Evolutionary conservation across 2,797 vertebrate genomes (phyloP), one percentile per base, ranked within the genome.

Genomic region (Tachyglossus aculeatus): DNA sequence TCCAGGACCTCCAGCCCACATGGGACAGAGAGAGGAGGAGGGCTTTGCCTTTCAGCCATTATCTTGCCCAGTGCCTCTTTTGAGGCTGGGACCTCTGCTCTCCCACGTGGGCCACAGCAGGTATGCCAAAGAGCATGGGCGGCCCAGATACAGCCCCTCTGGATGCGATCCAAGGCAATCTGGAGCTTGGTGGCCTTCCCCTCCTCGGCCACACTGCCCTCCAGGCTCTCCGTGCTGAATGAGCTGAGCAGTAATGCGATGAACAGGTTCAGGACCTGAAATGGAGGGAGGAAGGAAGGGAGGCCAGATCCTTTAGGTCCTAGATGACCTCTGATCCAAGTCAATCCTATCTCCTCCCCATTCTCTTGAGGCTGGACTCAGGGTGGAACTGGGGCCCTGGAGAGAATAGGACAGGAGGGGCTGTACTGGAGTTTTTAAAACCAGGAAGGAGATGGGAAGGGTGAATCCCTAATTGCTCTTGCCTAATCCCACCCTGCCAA

Each of bases 221-320:
- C 92, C 8, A 90, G 89, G 19, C 95, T 94, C 5, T 96, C 95
- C 0, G 90, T 93, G 77, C 93, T 96, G 89, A 98, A 98, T 0
- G 96, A 97, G 84, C 95, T 97, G 75, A 98, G 94, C 68, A 98
- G 92, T 85, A 98, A 86, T 43, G 97, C 96, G 85, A 98, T 94
- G 90, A 98, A 98, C 56, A 98, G 93, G 86, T 98, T 98, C 90
- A 98, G 83, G 34, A 98, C 95, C 97, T 98, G 87, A 22, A 71
- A 53, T 57, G 0, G 34, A 11, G 48, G 21, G 18, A 7, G 9
- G 31, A 9, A 33, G 8, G 6, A 22, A 18, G 10, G 48, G 40
- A 53, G 25, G 13, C 27, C 14, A 38, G 29, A 47, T n/a, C n/a
- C n/a, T n/a, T n/a, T n/a, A n/a, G n/a, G n/a, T n/a, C n/a, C n/a